Evolutionary conservation across 1,140 invertebrate genomes (phyloP), one percentile per base, ranked within the genome.

Genomic region (Plectrocnemia conspersa): DNA sequence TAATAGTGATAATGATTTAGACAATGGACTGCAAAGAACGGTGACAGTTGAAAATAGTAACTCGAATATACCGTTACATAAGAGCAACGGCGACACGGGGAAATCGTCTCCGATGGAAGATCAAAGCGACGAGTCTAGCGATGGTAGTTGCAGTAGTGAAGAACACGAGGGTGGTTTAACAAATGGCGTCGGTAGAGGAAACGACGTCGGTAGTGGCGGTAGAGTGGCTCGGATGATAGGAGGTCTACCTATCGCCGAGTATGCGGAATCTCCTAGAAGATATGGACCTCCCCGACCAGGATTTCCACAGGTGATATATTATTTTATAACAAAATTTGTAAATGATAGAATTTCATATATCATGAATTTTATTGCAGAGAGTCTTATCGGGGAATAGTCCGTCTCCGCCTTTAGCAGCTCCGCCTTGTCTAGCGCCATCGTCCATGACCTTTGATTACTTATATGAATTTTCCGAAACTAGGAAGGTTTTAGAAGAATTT

Each of bases 401-500:
- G 32, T 68, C 67, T 3, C 69, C 75, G 16, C 72, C 78, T 11
- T 74, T 79, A 32, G 76, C 78, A 9, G 70, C 77, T 13, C 67
- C 61, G 6, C 65, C 66, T 35, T 70, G 68, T 65, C 35, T 66
- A 64, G 46, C 71, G 66, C 59, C 59, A 29, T 57, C 54, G 22
- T 61, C 59, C 1, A 54, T 54, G 16, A 83, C 86, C 2, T 90
- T 89, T 67, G 86, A 91, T 74, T 91, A 91, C 72, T 70, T 91
- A 27, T 93, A 92, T 69, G 89, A 92, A 67, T 92, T 92, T 71
- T 92, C 89, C 1, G 89, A 93, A 70, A 93, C 90, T 10, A 76
- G 89, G 42, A 92, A 92, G 77, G 90, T 93, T 23, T 73, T 93
- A 11, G 89, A 93, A 67, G 90, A 93, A 74, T 93, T 93, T 73